phyloP scores from a whole-genome alignment of 2,113 vertebrate genomes.

The Tachycineta bicolor region DNA sequence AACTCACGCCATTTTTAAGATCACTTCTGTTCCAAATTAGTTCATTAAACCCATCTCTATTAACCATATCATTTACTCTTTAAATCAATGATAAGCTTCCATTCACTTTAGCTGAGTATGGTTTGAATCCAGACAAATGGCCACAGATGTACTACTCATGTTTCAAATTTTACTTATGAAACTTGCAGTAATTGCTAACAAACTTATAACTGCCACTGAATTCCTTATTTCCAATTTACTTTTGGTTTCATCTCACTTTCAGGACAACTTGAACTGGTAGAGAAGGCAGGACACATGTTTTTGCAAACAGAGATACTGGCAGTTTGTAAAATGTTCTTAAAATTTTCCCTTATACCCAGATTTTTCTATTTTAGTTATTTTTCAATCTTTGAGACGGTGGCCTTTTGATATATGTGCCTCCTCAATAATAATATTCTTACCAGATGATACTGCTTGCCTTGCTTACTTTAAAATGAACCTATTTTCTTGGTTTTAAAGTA shows the following conservation, averaged over 20 bases:
- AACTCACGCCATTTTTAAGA: neutral
- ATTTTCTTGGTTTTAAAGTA: neutral
- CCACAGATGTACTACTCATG: neutral
- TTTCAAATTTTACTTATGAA: neutral
- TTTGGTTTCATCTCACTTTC: neutral
- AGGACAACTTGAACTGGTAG: neutral
- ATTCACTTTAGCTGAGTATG: neutral
- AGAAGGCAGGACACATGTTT: neutral
- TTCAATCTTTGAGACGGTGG: neutral
- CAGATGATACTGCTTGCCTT: neutral
- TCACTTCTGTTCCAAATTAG: neutral
- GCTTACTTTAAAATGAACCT: neutral
- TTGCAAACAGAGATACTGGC: neutral
- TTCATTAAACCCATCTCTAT: neutral
- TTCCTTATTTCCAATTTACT: neutral
- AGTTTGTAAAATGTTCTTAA: neutral
- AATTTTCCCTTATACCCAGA: neutral
- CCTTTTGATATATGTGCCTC: neutral
- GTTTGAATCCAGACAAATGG: neutral
- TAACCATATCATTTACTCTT: neutral
- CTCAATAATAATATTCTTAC: neutral
- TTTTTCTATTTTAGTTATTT: neutral
- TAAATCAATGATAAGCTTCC: neutral
- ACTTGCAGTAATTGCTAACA: neutral
- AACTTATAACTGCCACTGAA: neutral